These are phyloP conservation scores for Cyrtonyx montezumae DNA, from an alignment of 2,113 vertebrate genomes.

Conservation along the genomic window DNA sequence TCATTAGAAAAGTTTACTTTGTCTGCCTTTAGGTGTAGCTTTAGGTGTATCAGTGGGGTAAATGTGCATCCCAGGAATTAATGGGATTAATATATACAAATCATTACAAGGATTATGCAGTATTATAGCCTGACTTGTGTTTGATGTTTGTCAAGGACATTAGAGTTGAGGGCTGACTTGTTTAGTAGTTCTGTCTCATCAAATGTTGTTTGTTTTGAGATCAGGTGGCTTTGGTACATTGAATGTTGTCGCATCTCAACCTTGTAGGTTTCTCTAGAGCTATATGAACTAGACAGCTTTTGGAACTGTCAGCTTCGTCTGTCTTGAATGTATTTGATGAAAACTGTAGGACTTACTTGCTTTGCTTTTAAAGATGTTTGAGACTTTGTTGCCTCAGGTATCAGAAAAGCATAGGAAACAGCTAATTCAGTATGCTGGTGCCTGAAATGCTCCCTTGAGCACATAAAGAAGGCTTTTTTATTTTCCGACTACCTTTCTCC, in stretches of 20 bases:
- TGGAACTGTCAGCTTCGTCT: background rate
- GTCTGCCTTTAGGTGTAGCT: accelerated
- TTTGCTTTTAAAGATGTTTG: background rate
- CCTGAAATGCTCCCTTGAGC: background rate
- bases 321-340: background rate
- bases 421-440: background rate
- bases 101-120: background rate
- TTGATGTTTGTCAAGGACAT: background rate
- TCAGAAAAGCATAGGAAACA: background rate
- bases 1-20: background rate
- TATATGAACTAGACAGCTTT: background rate
- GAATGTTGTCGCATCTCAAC: too few relatives aligned
- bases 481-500: background rate
- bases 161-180: background rate
- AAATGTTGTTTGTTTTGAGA: background rate
- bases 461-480: background rate
- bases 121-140: background rate
- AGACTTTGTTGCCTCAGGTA: background rate
- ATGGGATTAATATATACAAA: background rate
- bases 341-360: background rate
- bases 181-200: background rate
- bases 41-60: background rate
- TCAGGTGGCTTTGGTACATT: background rate
- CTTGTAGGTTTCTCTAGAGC: background rate
- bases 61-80: background rate